A percentile compares a stretch with the other conserved stretches of the same genome.
Conservation (phyloP, 2,113 vertebrate species). For the Orycteropus afer region DNA sequence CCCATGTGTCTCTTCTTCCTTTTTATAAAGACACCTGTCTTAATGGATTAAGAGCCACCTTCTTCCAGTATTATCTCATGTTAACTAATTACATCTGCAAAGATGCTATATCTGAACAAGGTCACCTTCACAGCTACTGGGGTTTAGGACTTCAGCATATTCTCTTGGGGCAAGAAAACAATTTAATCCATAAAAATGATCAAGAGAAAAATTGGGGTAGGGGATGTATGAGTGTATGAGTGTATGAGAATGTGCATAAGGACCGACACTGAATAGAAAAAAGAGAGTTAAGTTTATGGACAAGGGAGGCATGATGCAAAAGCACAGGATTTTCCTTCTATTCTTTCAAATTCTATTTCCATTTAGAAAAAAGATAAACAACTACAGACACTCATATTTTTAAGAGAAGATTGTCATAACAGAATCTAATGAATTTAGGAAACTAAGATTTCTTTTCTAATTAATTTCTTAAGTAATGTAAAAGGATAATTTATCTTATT, state of each 20-base stretch:
- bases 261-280: neutral
- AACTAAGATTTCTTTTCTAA: neutral
- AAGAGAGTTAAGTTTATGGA: neutral
- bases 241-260: neutral
- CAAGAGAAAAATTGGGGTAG: neutral
- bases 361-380: neutral
- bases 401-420: neutral
- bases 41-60: no score
- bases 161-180: no score
- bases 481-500: neutral
- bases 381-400: neutral
- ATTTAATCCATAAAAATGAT: no score
- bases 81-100: no score
- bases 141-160: no score
- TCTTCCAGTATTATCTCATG: no score
- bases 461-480: neutral
- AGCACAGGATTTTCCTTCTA: neutral
- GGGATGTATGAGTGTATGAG: neutral
- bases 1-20: no score
- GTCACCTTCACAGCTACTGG: no score
- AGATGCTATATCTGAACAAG: no score
- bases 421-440: conserved; percentile 6
- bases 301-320: neutral
- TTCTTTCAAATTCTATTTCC: neutral
- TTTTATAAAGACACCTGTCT: no score